A percentile compares a stretch with the other conserved stretches of the same genome.
Conservation (phyloP, 1,140 invertebrate species). For the Drosophila nikananu region DNA sequence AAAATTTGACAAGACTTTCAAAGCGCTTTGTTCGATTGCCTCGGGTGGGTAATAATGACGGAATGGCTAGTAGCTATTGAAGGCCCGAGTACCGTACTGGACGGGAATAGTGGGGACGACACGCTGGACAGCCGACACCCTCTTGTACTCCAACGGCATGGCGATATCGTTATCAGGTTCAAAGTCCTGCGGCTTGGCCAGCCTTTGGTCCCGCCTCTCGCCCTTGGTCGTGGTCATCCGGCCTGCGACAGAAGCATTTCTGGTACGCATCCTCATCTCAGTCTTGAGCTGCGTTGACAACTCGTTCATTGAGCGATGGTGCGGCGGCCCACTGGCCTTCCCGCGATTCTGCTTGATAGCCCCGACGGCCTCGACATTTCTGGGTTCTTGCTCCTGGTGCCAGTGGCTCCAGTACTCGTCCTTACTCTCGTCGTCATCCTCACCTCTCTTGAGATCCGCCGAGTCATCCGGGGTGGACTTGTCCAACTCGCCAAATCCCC, state of each 20-base stretch:
- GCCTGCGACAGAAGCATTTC: neutral
- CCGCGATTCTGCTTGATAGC: neutral
- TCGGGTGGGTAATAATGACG: neutral
- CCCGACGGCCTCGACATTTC: neutral
- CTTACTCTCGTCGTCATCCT: neutral
- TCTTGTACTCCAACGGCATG: constrained; percentile 36
- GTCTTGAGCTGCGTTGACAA: neutral
- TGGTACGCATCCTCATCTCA: neutral
- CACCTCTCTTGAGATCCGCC: neutral
- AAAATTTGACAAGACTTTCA: neutral
- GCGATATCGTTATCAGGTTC: neutral
- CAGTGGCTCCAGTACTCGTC: neutral
- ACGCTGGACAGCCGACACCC: constrained; percentile 52
- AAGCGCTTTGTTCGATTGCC: neutral
- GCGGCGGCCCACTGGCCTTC: neutral
- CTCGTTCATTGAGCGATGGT: neutral
- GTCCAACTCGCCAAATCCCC: neutral
- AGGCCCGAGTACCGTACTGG: neutral
- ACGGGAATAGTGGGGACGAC: neutral
- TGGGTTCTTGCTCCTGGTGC: neutral
- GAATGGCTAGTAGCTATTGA: constrained; percentile 10
- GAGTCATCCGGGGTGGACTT: no score
- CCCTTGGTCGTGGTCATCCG: neutral
- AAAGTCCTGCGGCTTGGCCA: neutral
- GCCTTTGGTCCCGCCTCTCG: constrained; percentile 20